phyloP scores from a whole-genome alignment of 2,888 invertebrate species.

The Pristionchus fissidentatus region DNA sequence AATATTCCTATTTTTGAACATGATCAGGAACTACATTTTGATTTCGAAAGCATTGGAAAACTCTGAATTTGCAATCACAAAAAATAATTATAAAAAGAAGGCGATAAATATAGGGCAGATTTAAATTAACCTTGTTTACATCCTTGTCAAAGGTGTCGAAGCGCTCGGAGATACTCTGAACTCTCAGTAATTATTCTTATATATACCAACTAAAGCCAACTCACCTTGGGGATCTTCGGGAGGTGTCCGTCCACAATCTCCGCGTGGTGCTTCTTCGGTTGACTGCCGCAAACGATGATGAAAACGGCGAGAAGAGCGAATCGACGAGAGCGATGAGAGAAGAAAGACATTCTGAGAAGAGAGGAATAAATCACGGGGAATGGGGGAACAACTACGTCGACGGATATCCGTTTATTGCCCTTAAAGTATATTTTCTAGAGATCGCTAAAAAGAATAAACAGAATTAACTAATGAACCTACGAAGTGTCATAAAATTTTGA shows the following conservation, averaged over 20 bases:
- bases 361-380: too few relatives aligned
- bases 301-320: background rate
- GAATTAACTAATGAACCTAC: too few relatives aligned
- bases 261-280: background rate
- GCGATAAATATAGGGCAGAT: too few relatives aligned
- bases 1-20: too few relatives aligned
- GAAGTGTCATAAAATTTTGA: too few relatives aligned
- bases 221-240: background rate
- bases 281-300: background rate
- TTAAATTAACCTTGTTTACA: background rate
- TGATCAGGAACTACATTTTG: too few relatives aligned
- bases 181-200: background rate
- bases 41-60: too few relatives aligned
- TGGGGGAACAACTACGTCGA: too few relatives aligned
- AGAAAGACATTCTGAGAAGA: conserved; percentile 17
- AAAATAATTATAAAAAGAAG: background rate
- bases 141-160: conserved; percentile 9
- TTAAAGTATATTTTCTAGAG: too few relatives aligned
- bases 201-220: background rate
- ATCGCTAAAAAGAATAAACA: too few relatives aligned
- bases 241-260: background rate
- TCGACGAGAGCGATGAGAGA: background rate
- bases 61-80: too few relatives aligned
- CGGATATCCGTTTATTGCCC: too few relatives aligned
- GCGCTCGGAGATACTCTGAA: conserved; percentile 19